Conservation (phyloP, 2,888 invertebrate species). For the Caenorhabditis parvicauda region DNA sequence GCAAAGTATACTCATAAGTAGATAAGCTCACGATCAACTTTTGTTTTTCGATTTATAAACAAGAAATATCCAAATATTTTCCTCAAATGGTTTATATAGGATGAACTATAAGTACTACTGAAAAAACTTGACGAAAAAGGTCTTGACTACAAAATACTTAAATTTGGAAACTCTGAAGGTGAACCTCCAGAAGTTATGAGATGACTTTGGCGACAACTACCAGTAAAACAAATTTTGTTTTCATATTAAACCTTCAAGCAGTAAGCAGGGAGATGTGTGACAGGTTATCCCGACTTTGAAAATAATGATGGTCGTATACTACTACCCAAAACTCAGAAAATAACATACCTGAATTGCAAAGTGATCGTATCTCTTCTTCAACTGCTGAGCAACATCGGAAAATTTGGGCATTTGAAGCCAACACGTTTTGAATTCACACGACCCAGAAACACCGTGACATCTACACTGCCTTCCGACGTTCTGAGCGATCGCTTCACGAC, state of each 20-base stretch:
- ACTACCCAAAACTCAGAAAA: background rate
- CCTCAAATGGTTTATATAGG: background rate
- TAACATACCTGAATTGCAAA: slow-evolving; percentile 66
- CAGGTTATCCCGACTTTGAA: no score
- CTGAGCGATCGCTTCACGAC: slow-evolving; percentile 70
- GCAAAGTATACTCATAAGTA: no score
- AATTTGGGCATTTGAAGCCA: slow-evolving; percentile 69
- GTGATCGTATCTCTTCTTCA: slow-evolving; percentile 68
- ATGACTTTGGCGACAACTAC: background rate
- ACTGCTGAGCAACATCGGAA: slow-evolving; percentile 66
- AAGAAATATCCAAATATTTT: background rate
- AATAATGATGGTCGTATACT: no score
- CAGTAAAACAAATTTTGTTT: no score
- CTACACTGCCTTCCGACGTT: slow-evolving; percentile 68
- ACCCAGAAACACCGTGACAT: slow-evolving; percentile 70
- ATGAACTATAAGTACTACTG: background rate
- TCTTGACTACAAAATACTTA: no score
- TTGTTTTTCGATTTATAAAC: no score
- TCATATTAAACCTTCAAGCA: no score
- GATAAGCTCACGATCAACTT: no score
- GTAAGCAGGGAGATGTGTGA: no score
- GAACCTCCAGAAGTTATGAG: slow-evolving; percentile 4
- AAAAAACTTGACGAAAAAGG: no score
- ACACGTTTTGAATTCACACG: slow-evolving; percentile 70
- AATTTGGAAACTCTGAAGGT: background rate